Percentiles rank a stretch among this genome's conserved stretches.
Conservation (phyloP, 37 sponge, comb jelly and placozoan species). For the Hormiphora californensis region DNA sequence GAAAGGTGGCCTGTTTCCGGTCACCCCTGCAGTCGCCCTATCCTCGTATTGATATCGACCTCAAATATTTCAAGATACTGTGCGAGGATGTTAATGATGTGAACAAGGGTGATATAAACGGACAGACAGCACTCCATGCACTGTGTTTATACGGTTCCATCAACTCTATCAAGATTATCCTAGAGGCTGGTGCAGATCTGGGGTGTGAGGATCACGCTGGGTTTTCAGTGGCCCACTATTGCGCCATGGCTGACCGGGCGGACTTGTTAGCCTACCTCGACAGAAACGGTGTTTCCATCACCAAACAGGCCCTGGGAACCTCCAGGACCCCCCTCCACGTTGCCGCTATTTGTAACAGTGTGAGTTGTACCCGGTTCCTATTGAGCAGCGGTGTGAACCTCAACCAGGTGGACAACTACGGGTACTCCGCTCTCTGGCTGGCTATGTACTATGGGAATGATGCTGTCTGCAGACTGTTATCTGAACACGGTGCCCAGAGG, state of each 20-base stretch:
- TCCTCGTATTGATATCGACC: constrained; percentile 4
- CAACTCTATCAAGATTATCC: neutral
- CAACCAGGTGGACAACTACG: constrained; percentile 8
- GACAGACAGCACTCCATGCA: constrained; percentile 35
- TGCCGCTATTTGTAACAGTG: constrained; percentile 32
- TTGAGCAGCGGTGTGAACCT: neutral
- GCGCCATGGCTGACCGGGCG: constrained; percentile 13
- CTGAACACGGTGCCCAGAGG: neutral
- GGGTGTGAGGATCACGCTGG: neutral
- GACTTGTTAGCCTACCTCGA: neutral
- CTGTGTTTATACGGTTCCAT: constrained; percentile 9
- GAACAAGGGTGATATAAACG: constrained; percentile 40
- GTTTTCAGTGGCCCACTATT: neutral
- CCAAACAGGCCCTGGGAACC: neutral
- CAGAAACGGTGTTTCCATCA: constrained; percentile 4
- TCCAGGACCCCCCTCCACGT: constrained; percentile 13
- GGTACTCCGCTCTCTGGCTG: constrained; percentile 17
- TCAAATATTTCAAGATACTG: constrained; percentile 24
- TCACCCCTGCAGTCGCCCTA: constrained; percentile 40
- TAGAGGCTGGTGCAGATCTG: neutral
- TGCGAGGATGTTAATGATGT: neutral
- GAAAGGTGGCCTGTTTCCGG: neutral
- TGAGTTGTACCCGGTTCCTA: neutral
- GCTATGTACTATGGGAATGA: constrained; percentile 44
- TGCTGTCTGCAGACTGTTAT: neutral